phyloP scores from a whole-genome alignment of 2,113 vertebrate genomes.

The Sylvia atricapilla region DNA sequence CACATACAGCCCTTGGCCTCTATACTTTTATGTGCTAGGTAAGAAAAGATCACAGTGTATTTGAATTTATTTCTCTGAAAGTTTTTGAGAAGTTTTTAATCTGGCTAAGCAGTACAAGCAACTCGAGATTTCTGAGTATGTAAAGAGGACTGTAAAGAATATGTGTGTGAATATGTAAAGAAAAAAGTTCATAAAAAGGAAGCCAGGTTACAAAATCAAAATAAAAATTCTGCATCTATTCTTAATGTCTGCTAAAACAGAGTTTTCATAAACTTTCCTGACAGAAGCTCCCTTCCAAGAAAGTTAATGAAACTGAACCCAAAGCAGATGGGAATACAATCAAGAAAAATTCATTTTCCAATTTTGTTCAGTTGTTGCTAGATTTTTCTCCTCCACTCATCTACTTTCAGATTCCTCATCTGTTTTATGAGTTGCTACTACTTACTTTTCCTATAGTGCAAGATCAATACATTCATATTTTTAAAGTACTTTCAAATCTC shows the following conservation, averaged over 20 bases:
- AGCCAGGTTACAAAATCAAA: neutral
- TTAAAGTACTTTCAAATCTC: slow-evolving; percentile 56
- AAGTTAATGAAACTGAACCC: slow-evolving; percentile 47
- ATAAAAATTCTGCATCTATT: neutral
- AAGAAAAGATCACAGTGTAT: neutral
- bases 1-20: neutral
- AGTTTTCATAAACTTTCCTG: slow-evolving; percentile 15
- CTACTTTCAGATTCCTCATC: slow-evolving; percentile 30
- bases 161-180: neutral
- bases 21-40: neutral
- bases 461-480: slow-evolving; percentile 66
- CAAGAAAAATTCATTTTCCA: slow-evolving; percentile 55
- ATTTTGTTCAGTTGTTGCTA: slow-evolving; percentile 15
- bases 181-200: neutral
- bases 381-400: neutral
- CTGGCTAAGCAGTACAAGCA: neutral
- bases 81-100: neutral
- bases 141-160: neutral
- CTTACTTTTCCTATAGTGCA: neutral
- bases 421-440: slow-evolving; percentile 32
- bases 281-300: slow-evolving; percentile 25
- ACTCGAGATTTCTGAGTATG: neutral
- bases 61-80: neutral
- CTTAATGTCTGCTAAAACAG: neutral
- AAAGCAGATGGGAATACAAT: slow-evolving; percentile 57